Evolutionary conservation across 2,888 invertebrate species (phyloP), one percentile per base, ranked within the genome.

Genomic region (Ophonus ardosiacus): DNA sequence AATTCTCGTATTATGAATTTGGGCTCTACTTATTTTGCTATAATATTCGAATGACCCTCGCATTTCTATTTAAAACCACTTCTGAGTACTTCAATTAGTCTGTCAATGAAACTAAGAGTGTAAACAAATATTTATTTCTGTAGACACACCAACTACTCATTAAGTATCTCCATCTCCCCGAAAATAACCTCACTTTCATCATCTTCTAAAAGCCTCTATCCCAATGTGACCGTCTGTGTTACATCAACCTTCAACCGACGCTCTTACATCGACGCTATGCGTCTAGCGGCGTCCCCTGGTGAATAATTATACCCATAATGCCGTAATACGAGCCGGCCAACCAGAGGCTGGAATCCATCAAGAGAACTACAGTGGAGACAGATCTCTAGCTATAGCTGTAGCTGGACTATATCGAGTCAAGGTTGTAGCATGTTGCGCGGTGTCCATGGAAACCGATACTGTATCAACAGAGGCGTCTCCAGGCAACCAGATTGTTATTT

Each of bases 371-470:
- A 31, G 24, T 24, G 15, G 38, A 68, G 31, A 68, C 18, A 68
- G 40, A 40, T 38, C 40, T 7, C 40, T 74, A 8, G 31, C n/a
- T 0, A 43, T 18, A 31, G 24, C 68, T 68, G 15, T 68, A 68
- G 40, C 57, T 81, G 81, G 81, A 81, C 81, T 81, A 81, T 71
- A 81, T 81, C 71, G 68, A 81, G 81, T 81, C 81, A 81, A 81
- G 81, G 81, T 68, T 71, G 81, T 21, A 38, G 57, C 40, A 82
- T 71, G 74, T 71, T 71, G 71, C 57, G 43, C 56, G 71, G 51
- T 84, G 84, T 78, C 84, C 84, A 84, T 84, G 84, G 84, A 57
- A 84, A 84, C 84, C 24, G 84, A 84, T 84, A 84, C 78, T 78
- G 61, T 84, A 84, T 84, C 84, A 78, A 84, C 84, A 84, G 84